Percentiles rank a stretch among this genome's conserved stretches.
phyloP scores from a whole-genome alignment of 2,797 vertebrate genomes.

The Gila robusta region DNA sequence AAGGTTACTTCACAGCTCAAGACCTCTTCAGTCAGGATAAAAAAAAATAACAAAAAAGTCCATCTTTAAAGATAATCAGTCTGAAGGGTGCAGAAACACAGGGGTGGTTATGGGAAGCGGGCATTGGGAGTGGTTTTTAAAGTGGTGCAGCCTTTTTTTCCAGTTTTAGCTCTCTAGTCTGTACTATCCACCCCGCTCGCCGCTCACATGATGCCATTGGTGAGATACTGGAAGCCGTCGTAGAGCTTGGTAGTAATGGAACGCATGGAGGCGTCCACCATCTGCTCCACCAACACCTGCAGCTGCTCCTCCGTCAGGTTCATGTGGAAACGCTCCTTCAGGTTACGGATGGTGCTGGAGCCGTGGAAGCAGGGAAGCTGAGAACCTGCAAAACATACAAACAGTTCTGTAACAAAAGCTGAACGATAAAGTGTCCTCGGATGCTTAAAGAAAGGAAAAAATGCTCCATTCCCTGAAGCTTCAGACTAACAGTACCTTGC shows the following conservation, averaged over 20 bases:
- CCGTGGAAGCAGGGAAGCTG: conserved; percentile 97
- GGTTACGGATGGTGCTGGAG: conserved; percentile 89
- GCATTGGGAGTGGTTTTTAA: conserved; percentile 57
- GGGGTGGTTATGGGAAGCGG: conserved; percentile 24
- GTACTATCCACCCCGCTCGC: not conserved
- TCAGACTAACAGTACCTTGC: conserved; percentile 81
- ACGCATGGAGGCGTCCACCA: conserved; percentile 94
- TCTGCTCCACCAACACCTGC: conserved; percentile 90
- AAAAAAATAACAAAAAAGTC: conserved; percentile 50
- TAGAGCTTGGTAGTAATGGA: conserved; percentile 97
- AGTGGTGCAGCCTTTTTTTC: conserved; percentile 59
- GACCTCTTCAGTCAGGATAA: conserved; percentile 60
- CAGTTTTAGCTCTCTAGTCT: conserved; percentile 55
- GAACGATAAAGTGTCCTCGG: not conserved
- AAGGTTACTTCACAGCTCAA: conserved; percentile 61
- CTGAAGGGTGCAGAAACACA: conserved; percentile 46
- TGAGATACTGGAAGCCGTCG: conserved; percentile 97
- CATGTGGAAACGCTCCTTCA: conserved; percentile 98
- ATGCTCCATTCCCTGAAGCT: not conserved
- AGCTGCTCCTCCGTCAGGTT: conserved; percentile 96
- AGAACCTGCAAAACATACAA: conserved; percentile 78
- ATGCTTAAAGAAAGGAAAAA: not conserved
- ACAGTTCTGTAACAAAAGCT: not conserved
- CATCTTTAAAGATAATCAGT: conserved; percentile 53
- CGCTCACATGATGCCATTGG: conserved; percentile 97